Evolutionary conservation across 2,797 vertebrate species (phyloP).

Genomic region (Chrosomus eos): DNA sequence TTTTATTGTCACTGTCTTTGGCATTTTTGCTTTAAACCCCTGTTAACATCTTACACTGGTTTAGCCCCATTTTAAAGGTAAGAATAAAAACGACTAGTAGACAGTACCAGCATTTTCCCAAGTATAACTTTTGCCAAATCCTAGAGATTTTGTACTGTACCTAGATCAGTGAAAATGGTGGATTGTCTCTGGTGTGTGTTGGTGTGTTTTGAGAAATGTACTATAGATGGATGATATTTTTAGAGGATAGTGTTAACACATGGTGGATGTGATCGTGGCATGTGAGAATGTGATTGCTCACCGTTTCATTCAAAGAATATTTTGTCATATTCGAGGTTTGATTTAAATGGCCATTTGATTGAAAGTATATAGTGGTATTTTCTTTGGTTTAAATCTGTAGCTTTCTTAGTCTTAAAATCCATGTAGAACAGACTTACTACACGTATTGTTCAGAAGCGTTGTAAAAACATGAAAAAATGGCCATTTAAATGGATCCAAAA

Average conservation of each 20-base stretch:
- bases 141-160: constrained; percentile 11
- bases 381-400: background rate
- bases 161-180: background rate
- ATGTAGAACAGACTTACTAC: background rate
- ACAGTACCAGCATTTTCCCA: background rate
- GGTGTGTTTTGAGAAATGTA: constrained; percentile 34
- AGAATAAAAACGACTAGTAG: background rate
- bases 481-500: constrained; percentile 41
- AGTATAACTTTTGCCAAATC: background rate
- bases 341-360: constrained; percentile 52
- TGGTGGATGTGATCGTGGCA: constrained; percentile 45
- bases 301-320: constrained; percentile 8
- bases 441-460: background rate
- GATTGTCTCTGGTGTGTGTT: constrained; percentile 13
- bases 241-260: constrained; percentile 28
- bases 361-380: background rate
- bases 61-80: background rate
- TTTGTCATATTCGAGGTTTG: constrained; percentile 28
- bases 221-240: background rate
- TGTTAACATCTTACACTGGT: constrained; percentile 17
- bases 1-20: background rate
- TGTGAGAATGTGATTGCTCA: constrained; percentile 46
- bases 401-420: background rate
- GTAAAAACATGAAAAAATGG: background rate
- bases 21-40: background rate